phyloP scores from a whole-genome alignment of 2,888 invertebrate species.

The Luperina testacea region DNA sequence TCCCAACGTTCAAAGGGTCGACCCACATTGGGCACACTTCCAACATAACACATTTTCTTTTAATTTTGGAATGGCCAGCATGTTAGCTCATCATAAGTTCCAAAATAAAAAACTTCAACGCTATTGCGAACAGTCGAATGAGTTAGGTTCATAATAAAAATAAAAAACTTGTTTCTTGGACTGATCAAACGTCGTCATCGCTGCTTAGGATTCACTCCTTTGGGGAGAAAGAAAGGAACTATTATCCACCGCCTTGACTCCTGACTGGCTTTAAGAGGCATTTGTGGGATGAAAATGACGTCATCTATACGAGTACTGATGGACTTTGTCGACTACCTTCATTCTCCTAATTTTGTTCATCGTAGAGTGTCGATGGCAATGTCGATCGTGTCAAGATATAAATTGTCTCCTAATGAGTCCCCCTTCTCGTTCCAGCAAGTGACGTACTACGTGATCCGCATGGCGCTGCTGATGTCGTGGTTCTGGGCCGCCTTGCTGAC shows the following conservation, averaged over 20 bases:
- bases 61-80: background rate
- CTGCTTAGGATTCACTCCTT: background rate
- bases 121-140: background rate
- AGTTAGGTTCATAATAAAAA: background rate
- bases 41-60: background rate
- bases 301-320: background rate
- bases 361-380: background rate
- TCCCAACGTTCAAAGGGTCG: background rate
- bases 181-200: background rate
- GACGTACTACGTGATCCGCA: slow-evolving; percentile 94
- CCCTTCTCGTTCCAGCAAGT: slow-evolving; percentile 91
- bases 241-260: background rate
- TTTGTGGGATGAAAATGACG: background rate
- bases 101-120: slow-evolving; percentile 2
- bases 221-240: background rate
- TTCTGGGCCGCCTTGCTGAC: slow-evolving; percentile 92
- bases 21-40: background rate
- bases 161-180: background rate
- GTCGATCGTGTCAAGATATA: background rate
- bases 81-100: slow-evolving; percentile 3
- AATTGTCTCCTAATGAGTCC: background rate
- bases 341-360: background rate
- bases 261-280: background rate
- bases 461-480: slow-evolving; percentile 93
- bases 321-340: background rate